Evolutionary conservation across 2,113 vertebrate species (phyloP).

Genomic region (Sturnira hondurensis): DNA sequence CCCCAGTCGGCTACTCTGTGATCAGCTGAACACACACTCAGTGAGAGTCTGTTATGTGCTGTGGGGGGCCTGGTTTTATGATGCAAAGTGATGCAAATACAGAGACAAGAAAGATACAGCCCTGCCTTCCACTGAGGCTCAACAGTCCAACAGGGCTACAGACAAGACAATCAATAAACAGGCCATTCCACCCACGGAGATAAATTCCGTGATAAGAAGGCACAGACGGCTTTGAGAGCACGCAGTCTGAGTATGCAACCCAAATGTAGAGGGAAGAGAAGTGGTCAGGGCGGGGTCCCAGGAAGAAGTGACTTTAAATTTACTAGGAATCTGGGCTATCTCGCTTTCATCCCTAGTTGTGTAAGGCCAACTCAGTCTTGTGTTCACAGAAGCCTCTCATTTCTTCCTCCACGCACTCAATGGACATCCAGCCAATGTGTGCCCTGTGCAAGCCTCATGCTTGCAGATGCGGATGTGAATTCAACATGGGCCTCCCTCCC

Average conservation of each 20-base stretch:
- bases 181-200: neutral
- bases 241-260: too few relatives aligned
- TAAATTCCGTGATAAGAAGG: neutral
- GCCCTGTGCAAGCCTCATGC: neutral
- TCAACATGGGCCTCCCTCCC: too few relatives aligned
- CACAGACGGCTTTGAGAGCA: fast-evolving
- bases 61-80: neutral
- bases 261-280: neutral
- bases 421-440: neutral
- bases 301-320: neutral
- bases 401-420: neutral
- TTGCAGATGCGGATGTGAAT: neutral
- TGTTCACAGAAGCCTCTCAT: neutral
- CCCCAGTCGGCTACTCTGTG: neutral
- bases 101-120: neutral
- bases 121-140: neutral
- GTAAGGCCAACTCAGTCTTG: too few relatives aligned
- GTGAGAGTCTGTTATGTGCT: fast-evolving
- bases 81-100: neutral
- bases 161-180: neutral
- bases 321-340: neutral
- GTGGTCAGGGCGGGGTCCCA: neutral
- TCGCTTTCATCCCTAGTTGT: neutral
- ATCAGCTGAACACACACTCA: fast-evolving
- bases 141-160: neutral